phyloP scores from a whole-genome alignment of 2,113 vertebrate genomes.

The Calonectris borealis region DNA sequence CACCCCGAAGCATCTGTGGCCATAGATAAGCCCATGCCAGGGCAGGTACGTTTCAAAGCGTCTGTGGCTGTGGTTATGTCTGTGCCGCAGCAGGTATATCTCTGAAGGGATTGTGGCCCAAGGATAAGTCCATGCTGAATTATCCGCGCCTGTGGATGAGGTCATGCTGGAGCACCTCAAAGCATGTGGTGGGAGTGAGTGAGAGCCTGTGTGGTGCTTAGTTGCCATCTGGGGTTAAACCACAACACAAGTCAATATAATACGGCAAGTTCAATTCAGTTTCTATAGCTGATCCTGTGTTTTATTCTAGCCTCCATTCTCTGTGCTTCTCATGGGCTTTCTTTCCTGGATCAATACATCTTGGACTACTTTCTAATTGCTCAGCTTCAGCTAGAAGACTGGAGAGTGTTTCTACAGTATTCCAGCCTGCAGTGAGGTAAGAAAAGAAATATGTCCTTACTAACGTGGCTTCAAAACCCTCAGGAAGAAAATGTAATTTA shows the following conservation, averaged over 20 bases:
- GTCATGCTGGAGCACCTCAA: no score
- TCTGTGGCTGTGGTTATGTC: no score
- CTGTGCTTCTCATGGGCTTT: neutral
- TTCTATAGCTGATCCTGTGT: neutral
- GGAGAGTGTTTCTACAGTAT: neutral
- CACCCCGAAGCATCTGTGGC: no score
- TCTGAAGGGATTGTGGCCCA: no score
- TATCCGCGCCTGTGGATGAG: no score
- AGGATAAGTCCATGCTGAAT: no score
- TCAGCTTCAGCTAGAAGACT: neutral
- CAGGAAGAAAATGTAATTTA: neutral
- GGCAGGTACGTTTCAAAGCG: no score
- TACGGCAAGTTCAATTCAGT: neutral
- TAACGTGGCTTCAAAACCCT: neutral
- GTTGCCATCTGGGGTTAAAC: no score
- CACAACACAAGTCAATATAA: neutral
- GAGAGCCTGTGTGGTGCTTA: no score
- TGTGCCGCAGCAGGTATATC: no score
- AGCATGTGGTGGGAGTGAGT: no score
- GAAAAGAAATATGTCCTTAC: neutral
- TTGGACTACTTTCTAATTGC: neutral
- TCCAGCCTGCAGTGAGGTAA: neutral
- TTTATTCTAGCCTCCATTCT: neutral
- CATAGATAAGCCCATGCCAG: no score
- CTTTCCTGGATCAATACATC: neutral